Base-by-base conservation (phyloP, 2,797 vertebrate species). In the Hydrolagus colliei region DNA sequence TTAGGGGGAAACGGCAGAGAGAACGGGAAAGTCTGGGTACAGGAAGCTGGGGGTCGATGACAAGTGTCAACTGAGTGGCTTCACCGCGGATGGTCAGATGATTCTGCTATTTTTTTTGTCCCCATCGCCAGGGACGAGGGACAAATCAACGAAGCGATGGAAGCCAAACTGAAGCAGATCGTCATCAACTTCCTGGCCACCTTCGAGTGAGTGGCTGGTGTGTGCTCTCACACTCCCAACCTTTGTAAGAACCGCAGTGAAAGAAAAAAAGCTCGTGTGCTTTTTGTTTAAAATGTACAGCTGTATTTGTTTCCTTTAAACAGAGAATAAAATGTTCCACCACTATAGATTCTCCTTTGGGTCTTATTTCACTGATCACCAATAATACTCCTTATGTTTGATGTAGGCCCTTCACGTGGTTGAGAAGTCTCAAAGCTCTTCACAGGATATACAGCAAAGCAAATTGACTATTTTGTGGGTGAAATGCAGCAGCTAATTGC, bases 151-250 rank as follows among this genome's bases (percentile, higher is more conserved):
- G 96, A 97, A 87, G 92, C 95, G 88, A 92, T 96, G 6, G 98
- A 99, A 75, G 93, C 93, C 0, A 99, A 98, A 90, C 89, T 99
- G 93, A 99, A 99, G 93, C 94, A 96, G 91, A 87, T 96, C 86
- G 98, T 99, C 86, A 92, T 95, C 73, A 96, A 65, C 89, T 99
- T 99, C 93, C 91, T 95, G 90, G 86, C 92, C 85, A 95, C 93
- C 91, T 95, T 95, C 76, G 95, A 95, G 90, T 86, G 76, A 86
- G 13, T 41, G 41, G 41, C 41, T 77, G 90, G 89, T 87, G 91
- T 16, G 88, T 93, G 89, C 91, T 93, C 91, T 93, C 88, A 85
- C 76, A 89, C 91, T 93, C 89, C 90, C 0, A 52, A 52, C 89
- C 94, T 94, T 93, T 92, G 89, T 91, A 92, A 91, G 92, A 92